A percentile compares a stretch with the other conserved stretches of the same genome.
Evolutionary conservation across 2,888 invertebrate species (phyloP).

Genomic region (Drosophila tanythrix): DNA sequence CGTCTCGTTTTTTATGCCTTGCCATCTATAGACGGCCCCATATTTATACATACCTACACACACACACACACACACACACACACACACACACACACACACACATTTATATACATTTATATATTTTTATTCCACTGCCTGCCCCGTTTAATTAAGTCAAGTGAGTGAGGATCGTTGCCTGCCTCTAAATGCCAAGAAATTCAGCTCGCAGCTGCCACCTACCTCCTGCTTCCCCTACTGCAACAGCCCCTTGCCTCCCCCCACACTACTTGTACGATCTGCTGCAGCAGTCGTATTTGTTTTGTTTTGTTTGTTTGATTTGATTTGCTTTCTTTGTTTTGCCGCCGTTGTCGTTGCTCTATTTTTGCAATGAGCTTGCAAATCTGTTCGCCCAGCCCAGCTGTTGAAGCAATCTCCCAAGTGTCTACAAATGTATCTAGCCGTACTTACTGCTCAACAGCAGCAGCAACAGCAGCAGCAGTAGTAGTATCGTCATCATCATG

Average conservation of each 20-base stretch:
- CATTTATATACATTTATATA: slow-evolving; percentile 30
- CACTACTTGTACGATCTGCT: slow-evolving; percentile 7
- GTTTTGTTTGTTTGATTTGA: slow-evolving; percentile 65
- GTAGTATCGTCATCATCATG: slow-evolving; percentile 16
- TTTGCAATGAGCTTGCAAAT: slow-evolving; percentile 63
- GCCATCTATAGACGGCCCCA: slow-evolving; percentile 52
- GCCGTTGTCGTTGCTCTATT: slow-evolving; percentile 61
- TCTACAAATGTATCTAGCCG: slow-evolving; percentile 6
- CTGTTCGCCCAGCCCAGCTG: slow-evolving; percentile 71
- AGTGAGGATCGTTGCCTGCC: slow-evolving; percentile 69
- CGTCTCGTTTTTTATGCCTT: slow-evolving; percentile 64
- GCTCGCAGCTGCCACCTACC: slow-evolving; percentile 48
- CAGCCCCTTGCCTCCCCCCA: not conserved
- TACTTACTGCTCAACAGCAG: slow-evolving; percentile 15
- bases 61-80: slow-evolving; percentile 22
- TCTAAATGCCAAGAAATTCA: slow-evolving; percentile 72
- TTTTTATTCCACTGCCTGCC: slow-evolving; percentile 68
- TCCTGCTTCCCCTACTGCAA: not conserved
- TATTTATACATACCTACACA: slow-evolving; percentile 27
- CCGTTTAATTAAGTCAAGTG: slow-evolving; percentile 82
- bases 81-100: slow-evolving; percentile 4
- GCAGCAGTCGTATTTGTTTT: slow-evolving; percentile 66
- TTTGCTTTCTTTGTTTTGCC: slow-evolving; percentile 71
- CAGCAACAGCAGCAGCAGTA: slow-evolving; percentile 8
- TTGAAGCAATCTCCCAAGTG: slow-evolving; percentile 37